Evolutionary conservation across 2,113 vertebrate genomes (phyloP), one percentile per base, ranked within the genome.

Genomic region (Mus spicilegus): DNA sequence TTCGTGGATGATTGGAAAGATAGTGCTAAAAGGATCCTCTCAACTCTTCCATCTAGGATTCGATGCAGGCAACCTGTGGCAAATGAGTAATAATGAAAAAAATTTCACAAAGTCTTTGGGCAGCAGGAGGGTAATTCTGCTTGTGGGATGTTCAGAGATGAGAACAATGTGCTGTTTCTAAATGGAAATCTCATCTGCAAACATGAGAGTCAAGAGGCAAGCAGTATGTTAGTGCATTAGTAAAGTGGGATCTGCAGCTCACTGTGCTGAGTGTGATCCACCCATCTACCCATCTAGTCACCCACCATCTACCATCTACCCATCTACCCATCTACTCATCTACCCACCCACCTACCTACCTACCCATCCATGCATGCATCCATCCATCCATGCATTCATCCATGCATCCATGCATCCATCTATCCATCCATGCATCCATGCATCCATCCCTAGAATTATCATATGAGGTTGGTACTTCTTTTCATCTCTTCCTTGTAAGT

Each of bases 311-410:
- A 42, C 33, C 30, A 70, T 5, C 33, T 33, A 72, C 10, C 30
- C 16, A n/a, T 2, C 19, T 36, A 70, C 2, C 19, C 70, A 70
- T 1, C 36, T 1, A 36, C 16, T 3, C 16, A 73, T 9, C 17
- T 8, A 73, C 8, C 3, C 36, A 73, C 0, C 70, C 8, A 73
- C 2, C 36, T 36, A 73, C 3, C 36, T 36, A 73, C 0, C 36
- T 5, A 72, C 17, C 17, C 17, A 72, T 0, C 36, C 16, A 72
- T 1, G 7, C 7, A n/a, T 1, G 16, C 6, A 72, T 1, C 7
- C 17, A 72, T 5, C 36, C 16, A 72, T 5, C 36, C 7, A 72
- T 4, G 14, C 69, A 19, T 12, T 26, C 26, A 70, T 16, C 67
- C 67, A 70, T 17, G 13, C 67, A 70, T 16, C 67, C 13, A 70